A percentile compares a stretch with the other conserved stretches of the same genome.
phyloP scores from a whole-genome alignment of 2,113 vertebrate species.

The Benitochromis conjunctus region DNA sequence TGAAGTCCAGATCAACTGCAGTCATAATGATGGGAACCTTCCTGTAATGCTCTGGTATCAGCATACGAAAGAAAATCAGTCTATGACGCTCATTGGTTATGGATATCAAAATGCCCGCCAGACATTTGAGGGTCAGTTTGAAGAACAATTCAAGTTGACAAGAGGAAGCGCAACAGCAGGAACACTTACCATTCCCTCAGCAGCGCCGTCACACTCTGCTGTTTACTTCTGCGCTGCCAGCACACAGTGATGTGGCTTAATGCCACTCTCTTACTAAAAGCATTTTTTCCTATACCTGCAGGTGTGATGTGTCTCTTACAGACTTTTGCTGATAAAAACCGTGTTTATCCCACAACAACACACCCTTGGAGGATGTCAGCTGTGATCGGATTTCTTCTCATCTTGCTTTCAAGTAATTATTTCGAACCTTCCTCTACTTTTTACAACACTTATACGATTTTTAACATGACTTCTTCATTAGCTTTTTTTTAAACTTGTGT shows the following conservation, averaged over 20 bases:
- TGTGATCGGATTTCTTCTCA: background rate
- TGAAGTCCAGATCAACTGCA: background rate
- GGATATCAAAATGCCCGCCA: background rate
- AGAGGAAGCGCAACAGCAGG: background rate
- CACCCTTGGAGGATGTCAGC: background rate
- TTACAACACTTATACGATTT: too few relatives aligned
- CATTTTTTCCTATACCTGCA: background rate
- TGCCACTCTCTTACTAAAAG: background rate
- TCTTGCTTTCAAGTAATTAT: background rate
- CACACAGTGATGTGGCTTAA: background rate
- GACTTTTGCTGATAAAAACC: background rate
- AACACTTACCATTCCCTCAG: background rate
- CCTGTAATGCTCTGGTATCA: slow-evolving; percentile 32
- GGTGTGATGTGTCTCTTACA: background rate
- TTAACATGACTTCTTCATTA: background rate
- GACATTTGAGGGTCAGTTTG: background rate
- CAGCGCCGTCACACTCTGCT: background rate
- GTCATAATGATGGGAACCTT: background rate
- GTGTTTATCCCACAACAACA: background rate
- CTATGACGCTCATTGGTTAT: slow-evolving; percentile 40
- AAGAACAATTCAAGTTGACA: background rate
- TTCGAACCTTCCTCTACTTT: background rate
- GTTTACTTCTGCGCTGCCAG: background rate
- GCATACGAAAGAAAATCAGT: background rate
- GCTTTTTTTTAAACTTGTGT: fast-evolving